A percentile compares a stretch with the other conserved stretches of the same genome.
Evolutionary conservation across 2,888 invertebrate species (phyloP).

Genomic region (Drosophila neotestacea): DNA sequence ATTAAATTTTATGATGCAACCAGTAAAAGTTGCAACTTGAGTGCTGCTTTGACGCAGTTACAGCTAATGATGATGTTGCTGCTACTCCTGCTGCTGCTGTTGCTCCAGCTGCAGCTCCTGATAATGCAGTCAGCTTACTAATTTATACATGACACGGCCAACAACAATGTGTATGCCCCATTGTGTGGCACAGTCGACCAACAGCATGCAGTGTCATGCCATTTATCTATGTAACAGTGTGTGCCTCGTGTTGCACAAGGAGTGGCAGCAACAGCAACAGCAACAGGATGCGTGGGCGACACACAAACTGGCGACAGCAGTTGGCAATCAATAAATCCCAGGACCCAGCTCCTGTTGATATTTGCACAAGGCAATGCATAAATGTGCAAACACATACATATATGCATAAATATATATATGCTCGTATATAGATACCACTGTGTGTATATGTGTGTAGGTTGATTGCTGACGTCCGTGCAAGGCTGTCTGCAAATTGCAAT

Average conservation of each 20-base stretch:
- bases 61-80: constrained; percentile 52
- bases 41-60: constrained; percentile 43
- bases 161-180: constrained; percentile 45
- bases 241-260: constrained; percentile 12
- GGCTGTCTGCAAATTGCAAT: constrained; percentile 49
- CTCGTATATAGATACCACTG: not conserved
- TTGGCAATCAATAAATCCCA: constrained; percentile 77
- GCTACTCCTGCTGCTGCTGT: constrained; percentile 33
- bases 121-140: constrained; percentile 55
- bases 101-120: constrained; percentile 43
- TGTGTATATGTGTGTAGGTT: constrained; percentile 38
- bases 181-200: constrained; percentile 36
- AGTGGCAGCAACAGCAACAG: constrained; percentile 26
- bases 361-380: constrained; percentile 72
- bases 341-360: constrained; percentile 75
- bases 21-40: constrained; percentile 62
- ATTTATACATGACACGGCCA: constrained; percentile 68
- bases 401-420: not conserved
- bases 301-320: constrained; percentile 38
- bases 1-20: constrained; percentile 71
- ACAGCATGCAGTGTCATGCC: constrained; percentile 53
- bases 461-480: constrained; percentile 69
- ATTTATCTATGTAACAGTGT: constrained; percentile 58
- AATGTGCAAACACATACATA: constrained; percentile 46
- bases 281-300: constrained; percentile 56